Conservation (phyloP, 2,113 vertebrate genomes). For the Dipodomys ordii region DNA sequence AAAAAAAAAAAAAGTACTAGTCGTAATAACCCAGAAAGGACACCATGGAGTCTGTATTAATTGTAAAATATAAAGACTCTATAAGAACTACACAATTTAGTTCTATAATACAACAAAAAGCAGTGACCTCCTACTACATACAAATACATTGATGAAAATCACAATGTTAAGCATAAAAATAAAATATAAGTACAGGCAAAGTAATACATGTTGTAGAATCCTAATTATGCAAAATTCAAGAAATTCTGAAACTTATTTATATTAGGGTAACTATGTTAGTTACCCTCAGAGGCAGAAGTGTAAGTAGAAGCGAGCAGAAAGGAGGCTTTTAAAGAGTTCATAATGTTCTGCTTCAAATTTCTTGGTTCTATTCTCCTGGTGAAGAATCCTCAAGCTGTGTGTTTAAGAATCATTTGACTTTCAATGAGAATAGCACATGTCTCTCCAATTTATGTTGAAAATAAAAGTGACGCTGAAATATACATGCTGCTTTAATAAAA, state of each 20-base stretch:
- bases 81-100: neutral
- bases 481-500: neutral
- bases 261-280: neutral
- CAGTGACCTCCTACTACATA: neutral
- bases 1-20: neutral
- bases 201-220: neutral
- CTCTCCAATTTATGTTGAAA: neutral
- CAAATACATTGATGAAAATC: neutral
- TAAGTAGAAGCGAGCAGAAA: neutral
- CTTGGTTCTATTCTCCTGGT: neutral
- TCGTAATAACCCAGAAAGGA: neutral
- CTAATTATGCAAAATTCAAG: neutral
- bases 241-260: neutral
- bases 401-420: conserved; percentile 33
- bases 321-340: neutral
- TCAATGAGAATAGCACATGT: neutral
- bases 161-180: neutral
- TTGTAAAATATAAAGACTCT: neutral
- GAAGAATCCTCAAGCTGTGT: neutral
- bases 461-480: neutral
- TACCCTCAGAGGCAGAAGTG: neutral
- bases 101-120: neutral
- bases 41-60: neutral
- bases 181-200: neutral
- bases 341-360: neutral